Evolutionary conservation across 2,888 invertebrate genomes (phyloP), one percentile per base, ranked within the genome.

Genomic region (Eupsilia transversa): DNA sequence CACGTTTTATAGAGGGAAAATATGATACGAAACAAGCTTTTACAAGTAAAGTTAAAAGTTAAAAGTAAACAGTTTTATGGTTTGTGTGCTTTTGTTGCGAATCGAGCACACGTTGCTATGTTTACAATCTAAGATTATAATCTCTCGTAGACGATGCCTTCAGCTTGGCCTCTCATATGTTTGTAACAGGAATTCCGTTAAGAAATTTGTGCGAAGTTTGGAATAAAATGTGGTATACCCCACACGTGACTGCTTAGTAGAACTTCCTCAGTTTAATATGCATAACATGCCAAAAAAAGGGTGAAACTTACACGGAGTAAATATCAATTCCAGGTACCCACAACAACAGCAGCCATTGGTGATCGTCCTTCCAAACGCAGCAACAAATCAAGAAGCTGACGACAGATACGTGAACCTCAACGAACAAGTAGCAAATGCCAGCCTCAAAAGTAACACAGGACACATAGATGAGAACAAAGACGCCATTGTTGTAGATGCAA

Each of bases 401-500:
- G 77, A 83, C 30, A 78, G 74, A 77, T 41, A 72, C 27, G 57
- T 63, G 9, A 84, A 88, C 41, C 54, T 83, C 6, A 84, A 87
- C 72, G 79, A 88, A 74, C 85, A 83, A 54, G 17, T 78, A 77
- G 71, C 61, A 60, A 80, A 67, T 20, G 77, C 77, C 43, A 81
- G 77, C 5, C 77, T 72, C 14, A 90, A 89, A 80, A 75, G 64
- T 52, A 86, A 89, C 71, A 77, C 86, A 57, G 91, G 87, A 52
- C 80, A 85, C 23, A 83, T 88, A 60, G 89, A 92, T 49, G 91
- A 91, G 46, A 91, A 92, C 38, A 83, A 89, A 46, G 94, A 95
- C 54, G 91, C 96, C 1, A 86, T 95, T 20, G 79, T 92, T 12
- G 86, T 95, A 17, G 93, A 96, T 6, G 92, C 95, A 35, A 91